Base-by-base conservation (phyloP, 2,113 vertebrate genomes). In the Entomyzon cyanotis region DNA sequence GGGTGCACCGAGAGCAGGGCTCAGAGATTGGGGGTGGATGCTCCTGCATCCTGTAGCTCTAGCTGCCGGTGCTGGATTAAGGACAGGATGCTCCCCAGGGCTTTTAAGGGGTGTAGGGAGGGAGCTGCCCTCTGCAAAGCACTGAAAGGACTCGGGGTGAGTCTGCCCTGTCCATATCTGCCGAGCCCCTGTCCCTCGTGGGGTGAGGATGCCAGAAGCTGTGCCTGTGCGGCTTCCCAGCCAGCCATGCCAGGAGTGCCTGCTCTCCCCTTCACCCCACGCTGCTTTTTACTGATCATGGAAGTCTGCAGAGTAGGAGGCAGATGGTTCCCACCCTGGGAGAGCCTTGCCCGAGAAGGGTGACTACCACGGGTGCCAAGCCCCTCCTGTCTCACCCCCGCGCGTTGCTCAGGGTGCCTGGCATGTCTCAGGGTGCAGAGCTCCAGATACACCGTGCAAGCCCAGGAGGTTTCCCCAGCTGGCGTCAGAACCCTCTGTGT, bases 221-320 rank as follows among this genome's bases (percentile, higher is more conserved):
- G 3, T 3, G 30, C 21, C 50, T 0, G 21, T 30, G 53, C 71
- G 15, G 12, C 56, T n/a, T 49, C 74, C 69, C 73, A 47, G 49
- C 22, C 56, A 75, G 65, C 55, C 1, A 0, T 74, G 37, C 50
- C n/a, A 0, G 0, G 30, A 7, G 25, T 13, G 10, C 10, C 39
- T 1, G 44, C 60, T 76, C 27, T 33, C 27, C 39, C 1, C 2
- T 16, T 79, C 25, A 16, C 27, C 60, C 11, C 3, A 5, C 33
- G 35, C 55, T 74, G 74, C 28, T 59, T 75, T 70, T 55, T 15
- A 17, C 24, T 0, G 2, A 28, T 76, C 12, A 3, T 13, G 22
- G 42, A 73, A 65, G 24, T n/a, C 58, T n/a, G 31, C 0, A 2
- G 53, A 62, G 84, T 35, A 24, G 50, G 13, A 74, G 42, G 17